These are phyloP conservation scores for Formica aserva DNA, from an alignment of 2,888 invertebrate species.

Conservation along the genomic window DNA sequence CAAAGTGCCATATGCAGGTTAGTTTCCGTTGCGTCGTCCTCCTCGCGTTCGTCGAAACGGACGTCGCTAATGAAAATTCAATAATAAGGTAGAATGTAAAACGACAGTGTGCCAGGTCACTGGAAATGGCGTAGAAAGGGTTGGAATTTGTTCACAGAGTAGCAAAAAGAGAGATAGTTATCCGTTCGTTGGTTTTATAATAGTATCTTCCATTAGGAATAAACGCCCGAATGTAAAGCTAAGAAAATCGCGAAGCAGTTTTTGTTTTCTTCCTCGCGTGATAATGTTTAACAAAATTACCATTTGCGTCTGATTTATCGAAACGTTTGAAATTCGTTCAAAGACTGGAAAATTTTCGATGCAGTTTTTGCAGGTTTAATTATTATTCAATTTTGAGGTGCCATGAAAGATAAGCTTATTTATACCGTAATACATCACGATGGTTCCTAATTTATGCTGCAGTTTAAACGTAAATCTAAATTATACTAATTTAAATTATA, in stretches of 20 bases:
- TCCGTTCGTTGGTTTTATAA: constrained; percentile 19
- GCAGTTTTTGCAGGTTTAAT: constrained; percentile 17
- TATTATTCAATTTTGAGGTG: constrained; percentile 16
- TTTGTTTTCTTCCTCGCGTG: constrained; percentile 2
- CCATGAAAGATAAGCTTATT: constrained; percentile 32
- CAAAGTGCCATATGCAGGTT: constrained; percentile 99
- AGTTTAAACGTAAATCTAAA: not conserved
- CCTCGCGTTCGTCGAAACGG: constrained; percentile 57
- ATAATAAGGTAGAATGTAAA: constrained; percentile 58
- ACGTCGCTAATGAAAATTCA: constrained; percentile 68
- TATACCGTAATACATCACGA: constrained; percentile 61
- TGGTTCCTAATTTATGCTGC: constrained; percentile 64
- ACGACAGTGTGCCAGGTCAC: constrained; percentile 83
- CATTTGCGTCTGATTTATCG: constrained; percentile 1
- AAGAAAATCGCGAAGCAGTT: constrained; percentile 21
- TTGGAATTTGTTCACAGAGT: constrained; percentile 38
- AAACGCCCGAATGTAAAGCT: constrained; percentile 28
- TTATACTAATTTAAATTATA: not conserved
- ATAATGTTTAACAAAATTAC: constrained; percentile 19
- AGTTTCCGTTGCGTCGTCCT: constrained; percentile 76
- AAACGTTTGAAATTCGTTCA: constrained; percentile 24
- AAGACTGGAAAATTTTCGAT: not conserved
- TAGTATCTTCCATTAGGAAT: constrained; percentile 17
- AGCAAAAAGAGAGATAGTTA: constrained; percentile 38
- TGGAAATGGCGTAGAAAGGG: constrained; percentile 79